Evolutionary conservation across 2,797 vertebrate species (phyloP).

Genomic region (Harpagifer antarcticus): DNA sequence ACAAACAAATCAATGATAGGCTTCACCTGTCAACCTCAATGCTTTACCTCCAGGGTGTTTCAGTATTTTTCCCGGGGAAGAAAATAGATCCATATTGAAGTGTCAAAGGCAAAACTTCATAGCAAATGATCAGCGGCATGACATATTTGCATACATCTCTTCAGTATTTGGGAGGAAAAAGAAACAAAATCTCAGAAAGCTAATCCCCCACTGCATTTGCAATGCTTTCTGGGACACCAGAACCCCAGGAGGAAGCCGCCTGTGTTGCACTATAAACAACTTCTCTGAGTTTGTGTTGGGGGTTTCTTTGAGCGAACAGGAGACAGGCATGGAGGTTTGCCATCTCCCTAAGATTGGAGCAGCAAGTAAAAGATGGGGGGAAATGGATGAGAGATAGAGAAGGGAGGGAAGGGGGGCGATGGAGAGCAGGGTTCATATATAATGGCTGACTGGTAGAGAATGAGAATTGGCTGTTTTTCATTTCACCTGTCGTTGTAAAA

Average conservation of each 20-base stretch:
- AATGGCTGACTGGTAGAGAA: conserved; percentile 64
- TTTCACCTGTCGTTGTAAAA: conserved; percentile 72
- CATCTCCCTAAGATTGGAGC: conserved; percentile 52
- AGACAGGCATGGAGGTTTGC: conserved; percentile 55
- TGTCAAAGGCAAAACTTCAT: conserved; percentile 42
- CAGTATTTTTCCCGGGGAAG: conserved; percentile 14
- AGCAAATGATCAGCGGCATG: conserved; percentile 33
- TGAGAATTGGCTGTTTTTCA: conserved; percentile 74
- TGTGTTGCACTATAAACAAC: conserved; percentile 64
- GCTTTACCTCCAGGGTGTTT: conserved; percentile 16
- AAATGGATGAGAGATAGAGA: conserved; percentile 48
- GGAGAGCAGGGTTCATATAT: conserved; percentile 56
- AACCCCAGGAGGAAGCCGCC: conserved; percentile 65
- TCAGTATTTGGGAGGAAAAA: background rate
- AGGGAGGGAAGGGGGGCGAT: background rate
- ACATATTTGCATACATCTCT: conserved; percentile 39
- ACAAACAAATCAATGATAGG: background rate
- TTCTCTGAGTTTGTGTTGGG: conserved; percentile 55
- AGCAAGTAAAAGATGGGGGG: conserved; percentile 54
- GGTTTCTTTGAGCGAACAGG: conserved; percentile 52
- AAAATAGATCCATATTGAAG: conserved; percentile 25
- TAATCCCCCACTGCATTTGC: conserved; percentile 64
- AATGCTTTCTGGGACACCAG: conserved; percentile 72
- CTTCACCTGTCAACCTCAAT: conserved; percentile 23
- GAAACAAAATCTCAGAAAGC: conserved; percentile 41